A percentile compares a stretch with the other conserved stretches of the same genome.
These are phyloP conservation scores for Dryobotodes eremita DNA, from an alignment of 2,888 invertebrate genomes.

Conservation along the genomic window DNA sequence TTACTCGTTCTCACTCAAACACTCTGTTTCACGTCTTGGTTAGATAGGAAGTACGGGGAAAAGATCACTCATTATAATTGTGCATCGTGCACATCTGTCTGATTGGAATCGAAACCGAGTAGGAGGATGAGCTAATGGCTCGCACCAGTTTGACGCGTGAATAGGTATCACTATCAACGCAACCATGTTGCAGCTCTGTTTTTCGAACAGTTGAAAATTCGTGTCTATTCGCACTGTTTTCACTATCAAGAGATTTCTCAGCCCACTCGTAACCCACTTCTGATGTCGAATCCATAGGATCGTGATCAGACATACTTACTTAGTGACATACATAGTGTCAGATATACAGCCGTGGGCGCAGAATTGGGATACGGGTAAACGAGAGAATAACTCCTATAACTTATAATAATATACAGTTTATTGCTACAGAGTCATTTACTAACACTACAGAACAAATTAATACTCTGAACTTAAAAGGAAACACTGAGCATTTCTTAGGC, in stretches of 20 bases:
- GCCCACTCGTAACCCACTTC: neutral
- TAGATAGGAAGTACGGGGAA: neutral
- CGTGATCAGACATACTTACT: neutral
- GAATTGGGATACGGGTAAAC: neutral
- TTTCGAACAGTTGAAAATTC: neutral
- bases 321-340: neutral
- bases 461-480: neutral
- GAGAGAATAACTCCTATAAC: neutral
- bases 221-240: neutral
- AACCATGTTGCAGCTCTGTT: neutral
- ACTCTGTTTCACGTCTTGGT: neutral
- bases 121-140: too few relatives aligned
- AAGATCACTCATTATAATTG: neutral
- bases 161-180: neutral
- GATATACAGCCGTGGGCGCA: neutral
- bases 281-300: neutral
- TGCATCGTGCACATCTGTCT: neutral
- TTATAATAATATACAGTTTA: neutral
- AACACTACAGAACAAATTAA: neutral
- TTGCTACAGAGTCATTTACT: neutral
- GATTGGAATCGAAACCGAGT: neutral
- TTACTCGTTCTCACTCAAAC: constrained; percentile 9
- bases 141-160: neutral
- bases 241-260: neutral
- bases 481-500: neutral